A percentile compares a stretch with the other conserved stretches of the same genome.
These are phyloP conservation scores for Marcusenius ussheri DNA, from an alignment of 2,113 vertebrate species.

Conservation along the genomic window DNA sequence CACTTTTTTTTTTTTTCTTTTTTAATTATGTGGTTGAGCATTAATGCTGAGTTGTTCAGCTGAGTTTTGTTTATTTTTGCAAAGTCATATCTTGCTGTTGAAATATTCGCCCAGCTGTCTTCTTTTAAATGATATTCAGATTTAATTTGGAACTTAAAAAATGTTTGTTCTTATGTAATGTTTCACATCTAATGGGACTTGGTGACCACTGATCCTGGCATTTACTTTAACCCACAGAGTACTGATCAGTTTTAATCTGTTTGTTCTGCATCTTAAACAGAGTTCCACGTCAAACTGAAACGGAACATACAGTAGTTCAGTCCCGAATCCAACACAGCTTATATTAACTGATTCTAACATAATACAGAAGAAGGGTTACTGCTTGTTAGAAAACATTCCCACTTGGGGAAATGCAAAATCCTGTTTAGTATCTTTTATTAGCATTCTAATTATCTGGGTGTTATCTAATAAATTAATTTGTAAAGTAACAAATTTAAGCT, in stretches of 20 bases:
- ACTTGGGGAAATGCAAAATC: not conserved
- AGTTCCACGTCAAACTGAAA: not conserved
- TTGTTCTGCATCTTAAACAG: not conserved
- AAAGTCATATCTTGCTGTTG: not conserved
- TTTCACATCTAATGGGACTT: not conserved
- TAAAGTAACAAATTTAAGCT: not conserved
- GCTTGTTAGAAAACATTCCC: not conserved
- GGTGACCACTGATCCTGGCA: not conserved
- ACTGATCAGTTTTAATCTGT: not conserved
- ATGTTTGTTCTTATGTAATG: not conserved
- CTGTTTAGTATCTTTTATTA: not conserved
- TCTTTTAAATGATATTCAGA: slow-evolving; percentile 3
- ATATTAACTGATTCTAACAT: not conserved
- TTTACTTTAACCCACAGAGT: not conserved
- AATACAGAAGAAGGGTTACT: not conserved
- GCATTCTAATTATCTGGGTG: not conserved
- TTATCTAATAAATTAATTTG: not conserved
- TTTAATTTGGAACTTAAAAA: not conserved
- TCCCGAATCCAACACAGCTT: not conserved
- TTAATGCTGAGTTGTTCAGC: not conserved
- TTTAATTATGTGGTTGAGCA: not conserved
- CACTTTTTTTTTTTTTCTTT: slow-evolving; percentile 10
- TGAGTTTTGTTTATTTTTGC: not conserved
- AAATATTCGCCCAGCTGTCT: not conserved
- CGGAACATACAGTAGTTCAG: not conserved